These are phyloP conservation scores for Leontocebus nigricollis DNA, from an alignment of 2,797 vertebrate genomes.

Conservation along the genomic window DNA sequence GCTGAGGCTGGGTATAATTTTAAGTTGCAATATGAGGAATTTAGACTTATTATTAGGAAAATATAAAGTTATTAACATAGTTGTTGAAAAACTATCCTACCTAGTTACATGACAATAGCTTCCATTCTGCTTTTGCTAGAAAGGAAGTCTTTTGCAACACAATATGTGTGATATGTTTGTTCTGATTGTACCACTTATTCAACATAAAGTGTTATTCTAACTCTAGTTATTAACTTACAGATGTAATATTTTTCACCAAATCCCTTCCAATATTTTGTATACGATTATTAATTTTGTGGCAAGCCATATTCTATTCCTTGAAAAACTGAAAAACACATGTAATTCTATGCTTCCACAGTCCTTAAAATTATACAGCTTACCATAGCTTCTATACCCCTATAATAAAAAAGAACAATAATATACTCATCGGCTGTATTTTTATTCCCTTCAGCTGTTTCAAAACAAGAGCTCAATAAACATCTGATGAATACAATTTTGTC, in stretches of 20 bases:
- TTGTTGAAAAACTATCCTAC: background rate
- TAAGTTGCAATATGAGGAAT: background rate
- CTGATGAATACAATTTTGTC: slow-evolving; percentile 14
- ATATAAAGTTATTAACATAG: background rate
- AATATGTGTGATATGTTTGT: background rate
- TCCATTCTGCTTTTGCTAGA: background rate
- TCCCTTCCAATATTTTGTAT: background rate
- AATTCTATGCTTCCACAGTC: background rate
- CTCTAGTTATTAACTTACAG: background rate
- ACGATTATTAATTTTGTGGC: background rate
- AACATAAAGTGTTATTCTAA: background rate
- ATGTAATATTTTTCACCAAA: background rate
- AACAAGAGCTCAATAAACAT: background rate
- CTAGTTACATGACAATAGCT: background rate
- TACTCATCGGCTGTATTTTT: background rate
- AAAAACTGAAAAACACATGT: background rate
- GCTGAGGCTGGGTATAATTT: background rate
- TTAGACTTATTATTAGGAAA: background rate
- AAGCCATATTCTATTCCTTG: background rate
- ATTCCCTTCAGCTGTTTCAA: background rate
- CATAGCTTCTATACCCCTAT: background rate
- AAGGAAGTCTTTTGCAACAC: background rate
- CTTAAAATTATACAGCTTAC: background rate
- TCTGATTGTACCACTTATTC: background rate
- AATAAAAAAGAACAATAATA: background rate